A percentile compares a stretch with the other conserved stretches of the same genome.
These are phyloP conservation scores for Sebastes kiyomatsui DNA, from an alignment of 2,797 vertebrate genomes.

Conservation along the genomic window DNA sequence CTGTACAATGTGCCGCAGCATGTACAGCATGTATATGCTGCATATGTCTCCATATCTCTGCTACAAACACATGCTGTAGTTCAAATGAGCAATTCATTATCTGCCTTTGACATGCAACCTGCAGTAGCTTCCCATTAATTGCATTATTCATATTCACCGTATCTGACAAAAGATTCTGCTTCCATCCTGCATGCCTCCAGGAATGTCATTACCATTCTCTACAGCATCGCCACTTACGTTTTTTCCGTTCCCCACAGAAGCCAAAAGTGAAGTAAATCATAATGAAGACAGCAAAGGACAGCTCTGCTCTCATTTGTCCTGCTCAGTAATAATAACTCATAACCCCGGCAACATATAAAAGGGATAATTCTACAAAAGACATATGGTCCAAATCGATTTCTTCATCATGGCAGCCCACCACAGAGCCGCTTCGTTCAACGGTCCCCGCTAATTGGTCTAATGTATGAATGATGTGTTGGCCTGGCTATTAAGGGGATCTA, in stretches of 20 bases:
- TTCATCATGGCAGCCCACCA: conserved; percentile 56
- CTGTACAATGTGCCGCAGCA: conserved; percentile 21
- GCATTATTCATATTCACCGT: conserved; percentile 69
- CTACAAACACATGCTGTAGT: conserved; percentile 26
- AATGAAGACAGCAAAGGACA: conserved; percentile 70
- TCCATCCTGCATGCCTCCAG: conserved; percentile 44
- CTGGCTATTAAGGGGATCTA: conserved; percentile 41
- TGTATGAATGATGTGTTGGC: conserved; percentile 67
- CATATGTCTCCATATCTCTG: conserved; percentile 4
- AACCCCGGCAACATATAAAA: conserved; percentile 58
- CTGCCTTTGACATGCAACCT: conserved; percentile 57
- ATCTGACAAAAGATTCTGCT: conserved; percentile 64
- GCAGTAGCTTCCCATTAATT: conserved; percentile 61
- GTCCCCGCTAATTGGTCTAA: conserved; percentile 73
- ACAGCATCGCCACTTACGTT: conserved; percentile 41
- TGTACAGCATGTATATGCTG: background rate
- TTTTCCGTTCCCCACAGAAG: conserved; percentile 60
- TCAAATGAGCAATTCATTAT: conserved; percentile 63
- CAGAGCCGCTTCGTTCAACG: conserved; percentile 42
- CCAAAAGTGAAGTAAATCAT: conserved; percentile 72
- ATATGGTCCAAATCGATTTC: conserved; percentile 74
- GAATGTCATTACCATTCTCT: conserved; percentile 67
- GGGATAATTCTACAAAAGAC: conserved; percentile 72
- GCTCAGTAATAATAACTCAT: conserved; percentile 69
- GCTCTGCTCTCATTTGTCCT: conserved; percentile 74